Evolutionary conservation across 2,797 vertebrate genomes (phyloP), one percentile per base, ranked within the genome.

Genomic region (Catostomus latipinnis): DNA sequence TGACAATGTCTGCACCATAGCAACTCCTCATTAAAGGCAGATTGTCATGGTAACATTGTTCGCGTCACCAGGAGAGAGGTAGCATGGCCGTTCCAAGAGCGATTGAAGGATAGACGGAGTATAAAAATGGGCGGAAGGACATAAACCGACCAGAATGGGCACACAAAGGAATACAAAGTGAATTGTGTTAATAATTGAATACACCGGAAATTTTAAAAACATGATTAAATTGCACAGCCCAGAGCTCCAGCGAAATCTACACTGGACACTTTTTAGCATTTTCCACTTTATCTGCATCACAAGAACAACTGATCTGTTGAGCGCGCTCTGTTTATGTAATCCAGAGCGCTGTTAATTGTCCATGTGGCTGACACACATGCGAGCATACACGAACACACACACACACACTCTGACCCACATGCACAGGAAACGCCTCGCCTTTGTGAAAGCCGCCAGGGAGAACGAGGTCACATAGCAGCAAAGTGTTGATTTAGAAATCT

Each of bases 31-130:
- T 77, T 82, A 86, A 86, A 84, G 2, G 91, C 88, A 86, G 84
- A 91, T 94, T 50, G 57, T 91, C 94, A 95, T 93, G 90, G 94
- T 90, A 96, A 96, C 93, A 88, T 89, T 92, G 90, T 93, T 86
- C 76, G 89, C 88, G 90, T 79, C 84, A 54, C 91, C 75, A 34
- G 11, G 58, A 58, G 50, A 74, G 73, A 66, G 52, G 58, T 66
- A 62, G 65, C 53, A 57, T 58, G 72, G 74, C 78, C 58, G 8
- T 69, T 76, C 65, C 10, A 6, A 71, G 18, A 56, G 34, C n/a
- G 53, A 49, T 45, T 76, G 80, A 57, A 71, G 67, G 80, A 71
- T 58, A 71, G 45, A 57, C 1, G 9, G 16, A 45, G 50, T 58
- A 48, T 66, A 45, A 67, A 73, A 43, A 54, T 61, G 45, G 18